A percentile compares a stretch with the other conserved stretches of the same genome.
These are phyloP conservation scores for Linyphia triangularis DNA, from an alignment of 2,888 invertebrate genomes.

Conservation along the genomic window DNA sequence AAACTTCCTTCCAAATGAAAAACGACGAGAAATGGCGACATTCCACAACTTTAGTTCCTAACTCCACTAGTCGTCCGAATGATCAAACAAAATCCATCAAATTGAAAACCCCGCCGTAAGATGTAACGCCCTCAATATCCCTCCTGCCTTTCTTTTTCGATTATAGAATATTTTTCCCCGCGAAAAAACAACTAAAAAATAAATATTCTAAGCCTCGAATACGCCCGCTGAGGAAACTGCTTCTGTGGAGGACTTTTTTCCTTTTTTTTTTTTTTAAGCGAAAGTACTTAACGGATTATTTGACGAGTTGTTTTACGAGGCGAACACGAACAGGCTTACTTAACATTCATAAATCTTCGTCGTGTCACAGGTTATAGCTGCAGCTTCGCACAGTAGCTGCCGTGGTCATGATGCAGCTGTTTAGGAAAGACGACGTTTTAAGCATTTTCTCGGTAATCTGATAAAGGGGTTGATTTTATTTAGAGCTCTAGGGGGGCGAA, in stretches of 20 bases:
- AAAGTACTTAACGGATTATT: slow-evolving; percentile 48
- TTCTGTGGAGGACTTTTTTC: slow-evolving; percentile 7
- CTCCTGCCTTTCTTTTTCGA: not conserved
- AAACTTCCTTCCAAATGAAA: slow-evolving; percentile 20
- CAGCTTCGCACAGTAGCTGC: not conserved
- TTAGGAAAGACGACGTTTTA: not conserved
- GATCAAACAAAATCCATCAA: slow-evolving; percentile 22
- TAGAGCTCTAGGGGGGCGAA: not conserved
- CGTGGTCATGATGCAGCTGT: slow-evolving; percentile 14
- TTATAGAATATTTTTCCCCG: not conserved
- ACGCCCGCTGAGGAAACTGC: not conserved
- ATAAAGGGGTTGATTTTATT: not conserved
- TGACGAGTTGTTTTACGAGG: slow-evolving; percentile 49
- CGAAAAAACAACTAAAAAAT: too few species aligned
- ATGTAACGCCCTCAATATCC: not conserved
- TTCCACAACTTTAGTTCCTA: slow-evolving; percentile 6
- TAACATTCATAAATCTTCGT: slow-evolving; percentile 53
- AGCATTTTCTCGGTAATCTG: not conserved
- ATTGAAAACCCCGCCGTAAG: slow-evolving; percentile 13
- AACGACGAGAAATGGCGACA: slow-evolving; percentile 27
- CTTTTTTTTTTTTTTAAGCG: too few species aligned
- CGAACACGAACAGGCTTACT: slow-evolving; percentile 29
- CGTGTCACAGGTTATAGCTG: slow-evolving; percentile 36
- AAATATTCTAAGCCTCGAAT: not conserved
- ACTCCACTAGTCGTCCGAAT: slow-evolving; percentile 11